Evolutionary conservation across 2,113 vertebrate genomes (phyloP), one percentile per base, ranked within the genome.

Genomic region (Macrotis lagotis): DNA sequence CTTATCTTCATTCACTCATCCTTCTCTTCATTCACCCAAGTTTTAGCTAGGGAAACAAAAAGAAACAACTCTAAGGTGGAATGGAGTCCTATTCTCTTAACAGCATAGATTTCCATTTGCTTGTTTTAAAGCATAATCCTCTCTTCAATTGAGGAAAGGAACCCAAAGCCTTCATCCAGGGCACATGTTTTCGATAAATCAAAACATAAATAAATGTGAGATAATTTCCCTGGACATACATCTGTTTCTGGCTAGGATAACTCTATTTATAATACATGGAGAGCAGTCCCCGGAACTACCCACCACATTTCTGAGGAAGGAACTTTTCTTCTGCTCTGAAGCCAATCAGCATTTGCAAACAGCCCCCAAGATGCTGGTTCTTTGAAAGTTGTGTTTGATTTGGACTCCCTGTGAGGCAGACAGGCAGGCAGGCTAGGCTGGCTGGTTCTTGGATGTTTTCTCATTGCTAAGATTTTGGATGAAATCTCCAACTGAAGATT

Each of bases 161-260:
- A 97, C 97, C 96, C 88, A 94, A 95, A 97, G 97, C 96, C 97
- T 98, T 97, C 95, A 94, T 97, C 97, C 90, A 96, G 37, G 96
- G 93, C 97, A 98, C 94, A 94, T 97, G 97, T 97, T 98, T 98
- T 96, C 96, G 95, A 97, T 98, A 97, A 98, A 96, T 97, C 94
- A 98, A 98, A 97, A 98, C 90, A 95, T 97, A 98, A 97, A 98
- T 97, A 98, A 97, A 97, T 94, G 92, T 97, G 93, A 96, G 97
- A 95, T 97, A 96, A 97, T 98, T 97, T 97, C 96, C 96, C 95
- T 96, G 95, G 89, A 91, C 96, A 92, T 96, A 96, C 97, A 98
- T 97, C 97, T 97, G 97, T 96, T 96, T 98, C 97, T 94, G 96
- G 95, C 97, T 98, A 98, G 97, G 97, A 94, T 97, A 94, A 97